Conservation (phyloP, 2,888 invertebrate species). For the Mechanitis messenoides region DNA sequence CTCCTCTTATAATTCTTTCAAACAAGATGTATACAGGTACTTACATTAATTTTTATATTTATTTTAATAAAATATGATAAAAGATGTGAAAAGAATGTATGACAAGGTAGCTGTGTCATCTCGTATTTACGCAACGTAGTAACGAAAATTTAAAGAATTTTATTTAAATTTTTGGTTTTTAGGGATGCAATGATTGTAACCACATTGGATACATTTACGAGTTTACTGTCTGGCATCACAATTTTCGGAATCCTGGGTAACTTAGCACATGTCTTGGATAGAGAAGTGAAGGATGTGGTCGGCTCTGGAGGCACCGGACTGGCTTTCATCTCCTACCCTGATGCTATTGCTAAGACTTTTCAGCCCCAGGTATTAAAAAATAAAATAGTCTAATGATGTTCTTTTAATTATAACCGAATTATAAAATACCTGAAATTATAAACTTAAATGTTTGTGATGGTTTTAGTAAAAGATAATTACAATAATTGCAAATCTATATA, state of each 20-base stretch:
- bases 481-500: no score
- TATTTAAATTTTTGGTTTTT: constrained; percentile 26
- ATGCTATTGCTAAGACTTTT: constrained; percentile 86
- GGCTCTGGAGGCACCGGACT: constrained; percentile 85
- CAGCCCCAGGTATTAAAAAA: constrained; percentile 79
- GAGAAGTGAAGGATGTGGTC: constrained; percentile 80
- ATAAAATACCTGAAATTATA: no score
- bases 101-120: no score
- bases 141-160: no score
- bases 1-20: constrained; percentile 83
- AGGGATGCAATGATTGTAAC: constrained; percentile 89
- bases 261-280: constrained; percentile 80
- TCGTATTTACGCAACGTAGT: no score
- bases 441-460: no score
- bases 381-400: no score
- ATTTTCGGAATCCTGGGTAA: constrained; percentile 90
- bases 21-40: constrained; percentile 83
- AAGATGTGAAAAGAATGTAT: no score
- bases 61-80: no score
- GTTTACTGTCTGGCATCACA: constrained; percentile 86
- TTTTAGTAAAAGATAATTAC: no score
- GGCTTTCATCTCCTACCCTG: constrained; percentile 91
- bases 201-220: constrained; percentile 87
- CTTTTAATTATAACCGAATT: no score
- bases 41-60: no score